These are phyloP conservation scores for Apotomis betuletana DNA, from an alignment of 2,888 invertebrate genomes.

Conservation along the genomic window DNA sequence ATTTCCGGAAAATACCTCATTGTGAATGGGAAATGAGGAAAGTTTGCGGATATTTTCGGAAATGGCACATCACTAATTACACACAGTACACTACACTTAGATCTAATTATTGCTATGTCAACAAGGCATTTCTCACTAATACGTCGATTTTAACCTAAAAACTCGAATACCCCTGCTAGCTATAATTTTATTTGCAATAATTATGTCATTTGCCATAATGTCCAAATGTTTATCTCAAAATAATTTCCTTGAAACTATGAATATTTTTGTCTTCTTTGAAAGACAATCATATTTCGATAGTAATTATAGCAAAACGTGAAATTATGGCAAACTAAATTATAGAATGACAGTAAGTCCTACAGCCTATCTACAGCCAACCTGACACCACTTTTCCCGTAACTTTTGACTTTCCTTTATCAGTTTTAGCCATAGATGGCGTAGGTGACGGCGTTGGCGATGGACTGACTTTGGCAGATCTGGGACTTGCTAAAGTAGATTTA, in stretches of 20 bases:
- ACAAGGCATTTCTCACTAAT: conserved; percentile 65
- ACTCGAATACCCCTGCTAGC: background rate
- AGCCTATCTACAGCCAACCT: conserved; percentile 87
- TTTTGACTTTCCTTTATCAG: conserved; percentile 87
- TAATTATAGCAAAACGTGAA: no score
- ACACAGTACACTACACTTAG: conserved; percentile 34
- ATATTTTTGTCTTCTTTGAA: no score
- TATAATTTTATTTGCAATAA: no score
- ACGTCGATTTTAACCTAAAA: conserved; percentile 50
- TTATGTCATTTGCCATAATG: no score
- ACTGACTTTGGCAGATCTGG: conserved; percentile 66
- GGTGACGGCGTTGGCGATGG: conserved; percentile 67
- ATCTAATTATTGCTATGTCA: conserved; percentile 64
- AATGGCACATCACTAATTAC: conserved; percentile 15
- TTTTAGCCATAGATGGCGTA: conserved; percentile 66
- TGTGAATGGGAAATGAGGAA: no score
- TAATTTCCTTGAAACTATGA: no score
- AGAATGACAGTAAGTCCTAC: no score
- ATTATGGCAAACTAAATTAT: no score
- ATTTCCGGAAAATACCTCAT: no score
- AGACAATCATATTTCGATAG: no score
- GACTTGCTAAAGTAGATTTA: conserved; percentile 49
- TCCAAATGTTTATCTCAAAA: no score
- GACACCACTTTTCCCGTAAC: conserved; percentile 89
- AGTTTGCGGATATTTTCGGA: no score